These are phyloP conservation scores for Drosophila ustulata DNA, from an alignment of 2,888 invertebrate species.

Conservation along the genomic window DNA sequence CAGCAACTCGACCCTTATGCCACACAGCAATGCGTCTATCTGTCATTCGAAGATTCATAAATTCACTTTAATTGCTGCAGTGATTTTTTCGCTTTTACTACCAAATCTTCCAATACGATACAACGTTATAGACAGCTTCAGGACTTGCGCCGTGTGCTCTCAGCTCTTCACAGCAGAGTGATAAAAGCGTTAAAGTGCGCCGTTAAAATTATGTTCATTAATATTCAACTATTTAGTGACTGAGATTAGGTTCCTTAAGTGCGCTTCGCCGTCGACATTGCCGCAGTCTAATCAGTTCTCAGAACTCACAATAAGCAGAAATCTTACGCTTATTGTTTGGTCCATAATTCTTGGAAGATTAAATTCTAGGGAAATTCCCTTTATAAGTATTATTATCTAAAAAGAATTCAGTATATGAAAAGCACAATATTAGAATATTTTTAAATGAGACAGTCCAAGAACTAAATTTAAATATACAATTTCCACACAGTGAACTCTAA, in stretches of 20 bases:
- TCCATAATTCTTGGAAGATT: constrained; percentile 3
- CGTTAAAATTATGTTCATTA: constrained; percentile 72
- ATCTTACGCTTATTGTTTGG: neutral
- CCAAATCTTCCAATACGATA: constrained; percentile 18
- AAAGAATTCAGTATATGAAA: no score
- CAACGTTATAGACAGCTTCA: constrained; percentile 17
- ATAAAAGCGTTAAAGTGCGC: constrained; percentile 70
- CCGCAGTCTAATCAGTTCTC: constrained; percentile 6
- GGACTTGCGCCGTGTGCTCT: constrained; percentile 55
- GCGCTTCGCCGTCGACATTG: constrained; percentile 5
- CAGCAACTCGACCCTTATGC: constrained; percentile 26
- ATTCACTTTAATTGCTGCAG: constrained; percentile 80
- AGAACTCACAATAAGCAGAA: neutral
- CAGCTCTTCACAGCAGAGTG: constrained; percentile 24
- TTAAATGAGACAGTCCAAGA: no score
- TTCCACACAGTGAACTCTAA: no score
- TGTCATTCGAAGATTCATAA: constrained; percentile 75
- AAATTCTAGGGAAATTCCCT: neutral
- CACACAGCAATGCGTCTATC: constrained; percentile 57
- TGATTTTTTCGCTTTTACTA: constrained; percentile 69
- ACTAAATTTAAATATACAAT: no score
- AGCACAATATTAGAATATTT: no score
- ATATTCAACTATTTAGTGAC: constrained; percentile 76
- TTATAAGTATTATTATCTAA: no score
- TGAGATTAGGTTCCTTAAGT: constrained; percentile 36